A percentile compares a stretch with the other conserved stretches of the same genome.
Conservation (phyloP, 2,888 invertebrate species). For the Lingula anatina region DNA sequence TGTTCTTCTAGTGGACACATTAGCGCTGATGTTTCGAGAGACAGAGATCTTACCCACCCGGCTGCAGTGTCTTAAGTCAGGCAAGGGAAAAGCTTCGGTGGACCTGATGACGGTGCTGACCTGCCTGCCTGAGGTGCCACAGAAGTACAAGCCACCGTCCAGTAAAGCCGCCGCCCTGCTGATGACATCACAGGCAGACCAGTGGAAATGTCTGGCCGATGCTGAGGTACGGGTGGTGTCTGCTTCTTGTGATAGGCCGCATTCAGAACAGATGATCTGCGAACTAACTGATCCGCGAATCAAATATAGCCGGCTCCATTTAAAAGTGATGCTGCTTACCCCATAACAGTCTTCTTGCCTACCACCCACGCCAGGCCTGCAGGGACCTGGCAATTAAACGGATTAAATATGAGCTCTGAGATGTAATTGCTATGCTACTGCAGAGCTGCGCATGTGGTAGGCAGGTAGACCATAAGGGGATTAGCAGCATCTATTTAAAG, state of each 20-base stretch:
- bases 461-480: too few relatives aligned
- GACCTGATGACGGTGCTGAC: constrained; percentile 36
- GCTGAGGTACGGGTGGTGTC: constrained; percentile 4
- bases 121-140: constrained; percentile 35
- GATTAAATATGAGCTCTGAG: too few relatives aligned
- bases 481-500: too few relatives aligned
- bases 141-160: constrained; percentile 15
- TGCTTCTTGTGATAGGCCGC: too few relatives aligned
- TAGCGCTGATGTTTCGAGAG: constrained; percentile 44
- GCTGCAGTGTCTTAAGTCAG: constrained; percentile 28
- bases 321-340: too few relatives aligned
- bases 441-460: constrained; percentile 10
- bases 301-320: too few relatives aligned
- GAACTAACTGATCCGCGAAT: too few relatives aligned
- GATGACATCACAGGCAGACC: constrained; percentile 1
- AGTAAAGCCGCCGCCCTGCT: constrained; percentile 7
- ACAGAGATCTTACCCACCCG: constrained; percentile 41
- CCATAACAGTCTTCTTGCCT: not conserved
- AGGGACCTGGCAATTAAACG: too few relatives aligned
- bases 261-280: too few relatives aligned
- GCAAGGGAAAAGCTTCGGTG: constrained; percentile 29
- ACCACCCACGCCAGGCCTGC: too few relatives aligned
- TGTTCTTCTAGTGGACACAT: constrained; percentile 31
- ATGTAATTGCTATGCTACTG: constrained; percentile 3
- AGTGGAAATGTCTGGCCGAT: constrained; percentile 6